Conservation (phyloP, 2,888 invertebrate genomes). For the Lithophane semibrunnea region DNA sequence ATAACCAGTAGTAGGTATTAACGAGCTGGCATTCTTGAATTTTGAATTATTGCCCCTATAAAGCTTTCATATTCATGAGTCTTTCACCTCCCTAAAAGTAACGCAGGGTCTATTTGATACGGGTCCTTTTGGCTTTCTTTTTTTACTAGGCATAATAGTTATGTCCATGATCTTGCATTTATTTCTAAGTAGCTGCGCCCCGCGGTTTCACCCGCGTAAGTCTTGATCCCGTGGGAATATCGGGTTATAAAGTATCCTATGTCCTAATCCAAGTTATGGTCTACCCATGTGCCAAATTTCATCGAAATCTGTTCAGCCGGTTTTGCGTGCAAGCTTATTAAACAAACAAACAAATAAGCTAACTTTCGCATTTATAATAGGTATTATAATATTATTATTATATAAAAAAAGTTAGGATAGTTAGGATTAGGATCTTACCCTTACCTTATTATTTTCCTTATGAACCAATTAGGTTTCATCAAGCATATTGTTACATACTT, state of each 20-base stretch:
- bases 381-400: too few species aligned
- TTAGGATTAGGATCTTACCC: too few species aligned
- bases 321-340: too few species aligned
- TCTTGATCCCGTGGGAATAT: too few species aligned
- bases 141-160: background rate
- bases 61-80: background rate
- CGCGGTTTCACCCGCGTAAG: too few species aligned
- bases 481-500: slow-evolving; percentile 14
- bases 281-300: too few species aligned
- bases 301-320: too few species aligned
- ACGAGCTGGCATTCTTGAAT: background rate
- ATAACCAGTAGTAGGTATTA: background rate
- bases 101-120: background rate
- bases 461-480: background rate
- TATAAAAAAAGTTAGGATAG: too few species aligned
- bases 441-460: background rate
- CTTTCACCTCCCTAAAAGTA: background rate
- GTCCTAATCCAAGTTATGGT: too few species aligned
- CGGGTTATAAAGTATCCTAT: too few species aligned
- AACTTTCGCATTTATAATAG: too few species aligned
- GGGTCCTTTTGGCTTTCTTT: background rate
- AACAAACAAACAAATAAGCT: too few species aligned
- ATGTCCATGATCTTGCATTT: background rate
- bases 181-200: background rate
- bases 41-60: background rate